Evolutionary conservation across 92 coral and sea anemone genomes (phyloP).

Genomic region (Phymanthus crucifer): DNA sequence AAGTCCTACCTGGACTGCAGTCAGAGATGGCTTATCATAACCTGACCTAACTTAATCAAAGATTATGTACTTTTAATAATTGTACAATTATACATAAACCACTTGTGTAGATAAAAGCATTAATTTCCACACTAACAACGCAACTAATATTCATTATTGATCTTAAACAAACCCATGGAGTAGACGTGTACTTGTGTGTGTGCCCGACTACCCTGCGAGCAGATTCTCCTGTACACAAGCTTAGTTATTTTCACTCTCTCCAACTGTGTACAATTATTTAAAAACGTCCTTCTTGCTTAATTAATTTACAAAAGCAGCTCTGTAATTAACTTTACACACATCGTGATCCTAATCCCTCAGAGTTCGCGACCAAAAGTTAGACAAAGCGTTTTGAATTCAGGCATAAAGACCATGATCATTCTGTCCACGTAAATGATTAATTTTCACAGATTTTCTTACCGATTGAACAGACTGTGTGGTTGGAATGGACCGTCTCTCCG

Average conservation of each 20-base stretch:
- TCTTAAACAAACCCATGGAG: no score
- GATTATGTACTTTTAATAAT: no score
- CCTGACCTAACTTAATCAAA: no score
- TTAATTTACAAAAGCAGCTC: background rate
- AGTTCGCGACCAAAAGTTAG: background rate
- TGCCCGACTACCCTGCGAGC: no score
- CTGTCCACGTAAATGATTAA: background rate
- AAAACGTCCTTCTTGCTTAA: background rate
- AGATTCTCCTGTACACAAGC: no score
- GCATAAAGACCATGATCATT: background rate
- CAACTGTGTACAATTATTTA: background rate
- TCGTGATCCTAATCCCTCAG: background rate
- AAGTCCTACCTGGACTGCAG: no score
- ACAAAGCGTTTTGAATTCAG: background rate
- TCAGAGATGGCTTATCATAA: no score
- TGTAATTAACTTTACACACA: background rate
- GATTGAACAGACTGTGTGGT: slow-evolving; percentile 83
- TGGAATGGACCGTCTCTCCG: slow-evolving; percentile 75
- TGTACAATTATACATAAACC: no score
- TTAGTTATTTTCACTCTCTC: background rate
- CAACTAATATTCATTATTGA: no score
- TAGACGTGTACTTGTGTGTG: no score
- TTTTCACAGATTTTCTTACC: slow-evolving; percentile 42
- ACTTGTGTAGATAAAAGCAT: no score
- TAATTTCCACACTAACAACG: no score